phyloP scores from a whole-genome alignment of 2,888 invertebrate species.

The Stenodema calcarata region DNA sequence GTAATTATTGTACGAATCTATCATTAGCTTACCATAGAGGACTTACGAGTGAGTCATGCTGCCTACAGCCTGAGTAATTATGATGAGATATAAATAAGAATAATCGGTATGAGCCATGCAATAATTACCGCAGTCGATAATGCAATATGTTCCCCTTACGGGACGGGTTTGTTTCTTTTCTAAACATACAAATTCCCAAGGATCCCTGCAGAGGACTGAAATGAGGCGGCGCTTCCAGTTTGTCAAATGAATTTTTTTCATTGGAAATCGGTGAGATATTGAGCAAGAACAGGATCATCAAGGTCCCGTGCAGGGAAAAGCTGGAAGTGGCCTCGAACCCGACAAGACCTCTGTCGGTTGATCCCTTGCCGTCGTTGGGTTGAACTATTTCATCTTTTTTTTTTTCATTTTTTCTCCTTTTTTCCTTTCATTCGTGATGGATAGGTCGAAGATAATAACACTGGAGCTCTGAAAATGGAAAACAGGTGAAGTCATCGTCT shows the following conservation, averaged over 20 bases:
- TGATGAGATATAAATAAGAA: neutral
- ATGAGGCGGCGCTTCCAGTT: neutral
- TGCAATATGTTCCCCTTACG: neutral
- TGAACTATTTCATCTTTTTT: neutral
- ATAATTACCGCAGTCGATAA: neutral
- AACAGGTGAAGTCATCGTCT: constrained; percentile 18
- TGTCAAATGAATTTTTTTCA: neutral
- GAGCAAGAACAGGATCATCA: neutral
- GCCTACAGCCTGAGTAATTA: neutral
- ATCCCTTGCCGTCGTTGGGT: neutral
- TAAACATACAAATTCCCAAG: neutral
- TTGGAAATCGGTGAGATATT: neutral
- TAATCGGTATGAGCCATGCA: neutral
- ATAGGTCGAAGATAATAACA: constrained; percentile 15
- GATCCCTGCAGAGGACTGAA: neutral
- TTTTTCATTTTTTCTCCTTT: too few species aligned
- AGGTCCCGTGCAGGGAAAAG: neutral
- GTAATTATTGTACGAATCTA: too few species aligned
- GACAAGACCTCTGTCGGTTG: neutral
- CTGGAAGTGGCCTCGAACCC: neutral
- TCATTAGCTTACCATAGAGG: too few species aligned
- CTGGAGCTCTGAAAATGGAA: constrained; percentile 11
- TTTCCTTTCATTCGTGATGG: constrained; percentile 8
- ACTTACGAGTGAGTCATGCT: neutral
- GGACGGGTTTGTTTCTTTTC: neutral